phyloP scores from a whole-genome alignment of 1,140 invertebrate genomes.

The Ostrea denselamellosa region DNA sequence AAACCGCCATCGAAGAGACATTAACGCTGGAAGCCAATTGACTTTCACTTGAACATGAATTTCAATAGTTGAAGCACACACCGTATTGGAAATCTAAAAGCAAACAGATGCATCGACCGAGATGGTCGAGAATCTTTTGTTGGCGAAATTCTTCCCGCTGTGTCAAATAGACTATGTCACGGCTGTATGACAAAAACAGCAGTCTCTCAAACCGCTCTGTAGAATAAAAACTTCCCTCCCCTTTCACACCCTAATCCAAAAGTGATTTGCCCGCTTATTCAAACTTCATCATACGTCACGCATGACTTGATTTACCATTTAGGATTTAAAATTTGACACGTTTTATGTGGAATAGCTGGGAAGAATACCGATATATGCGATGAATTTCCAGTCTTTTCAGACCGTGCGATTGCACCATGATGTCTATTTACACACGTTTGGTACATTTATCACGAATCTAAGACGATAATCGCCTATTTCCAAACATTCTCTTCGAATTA shows the following conservation, averaged over 20 bases:
- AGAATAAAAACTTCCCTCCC: slow-evolving; percentile 32
- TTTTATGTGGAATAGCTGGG: slow-evolving; percentile 22
- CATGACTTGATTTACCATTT: slow-evolving; percentile 38
- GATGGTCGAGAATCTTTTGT: slow-evolving; percentile 23
- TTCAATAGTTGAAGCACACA: slow-evolving; percentile 37
- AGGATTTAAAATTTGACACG: slow-evolving; percentile 33
- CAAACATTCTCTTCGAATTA: slow-evolving; percentile 17
- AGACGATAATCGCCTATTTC: neutral
- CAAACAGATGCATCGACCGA: slow-evolving; percentile 38
- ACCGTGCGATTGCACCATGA: slow-evolving; percentile 17
- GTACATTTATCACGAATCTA: slow-evolving; percentile 33
- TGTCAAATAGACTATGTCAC: slow-evolving; percentile 39
- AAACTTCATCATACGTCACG: slow-evolving; percentile 31
- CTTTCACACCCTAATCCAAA: slow-evolving; percentile 37
- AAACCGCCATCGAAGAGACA: slow-evolving; percentile 38
- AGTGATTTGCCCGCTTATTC: slow-evolving; percentile 39
- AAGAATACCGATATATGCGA: slow-evolving; percentile 28
- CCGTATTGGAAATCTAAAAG: slow-evolving; percentile 37
- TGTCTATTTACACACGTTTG: slow-evolving; percentile 25
- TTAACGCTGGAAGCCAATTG: slow-evolving; percentile 31
- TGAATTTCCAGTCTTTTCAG: slow-evolving; percentile 17
- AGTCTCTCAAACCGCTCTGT: slow-evolving; percentile 27
- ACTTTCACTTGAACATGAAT: slow-evolving; percentile 34
- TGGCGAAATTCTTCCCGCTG: slow-evolving; percentile 30
- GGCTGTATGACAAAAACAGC: slow-evolving; percentile 19